Percentiles rank a stretch among this genome's conserved stretches.
Evolutionary conservation across 2,888 invertebrate genomes (phyloP).

Genomic region (Epistrophe eligans): DNA sequence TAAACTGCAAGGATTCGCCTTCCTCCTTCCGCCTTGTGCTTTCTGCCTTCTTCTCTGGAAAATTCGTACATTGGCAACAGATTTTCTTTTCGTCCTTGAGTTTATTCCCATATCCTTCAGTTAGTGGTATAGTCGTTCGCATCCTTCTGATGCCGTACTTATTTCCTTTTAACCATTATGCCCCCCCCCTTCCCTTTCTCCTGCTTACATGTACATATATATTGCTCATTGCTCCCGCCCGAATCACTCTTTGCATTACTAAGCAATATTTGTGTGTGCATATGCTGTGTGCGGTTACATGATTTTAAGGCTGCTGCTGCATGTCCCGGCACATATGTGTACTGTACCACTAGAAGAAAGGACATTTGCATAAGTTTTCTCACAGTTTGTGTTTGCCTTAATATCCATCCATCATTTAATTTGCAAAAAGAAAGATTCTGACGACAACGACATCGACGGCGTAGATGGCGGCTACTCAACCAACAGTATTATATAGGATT

Average conservation of each 20-base stretch:
- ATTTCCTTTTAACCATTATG: slow-evolving; percentile 50
- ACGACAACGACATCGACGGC: slow-evolving; percentile 6
- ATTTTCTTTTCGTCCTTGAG: slow-evolving; percentile 67
- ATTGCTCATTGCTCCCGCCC: not conserved
- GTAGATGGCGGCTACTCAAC: slow-evolving; percentile 28
- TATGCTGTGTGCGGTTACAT: slow-evolving; percentile 70
- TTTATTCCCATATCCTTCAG: slow-evolving; percentile 39
- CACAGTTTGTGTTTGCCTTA: slow-evolving; percentile 73
- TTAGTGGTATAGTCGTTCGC: slow-evolving; percentile 37
- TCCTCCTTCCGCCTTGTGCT: slow-evolving; percentile 51
- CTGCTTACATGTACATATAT: no score
- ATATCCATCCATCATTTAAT: slow-evolving; percentile 75
- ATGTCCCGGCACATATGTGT: slow-evolving; percentile 62
- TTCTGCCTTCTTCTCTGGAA: slow-evolving; percentile 68
- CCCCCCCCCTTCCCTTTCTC: not conserved
- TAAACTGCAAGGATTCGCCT: slow-evolving; percentile 69
- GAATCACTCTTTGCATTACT: slow-evolving; percentile 62
- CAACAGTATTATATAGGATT: slow-evolving; percentile 22
- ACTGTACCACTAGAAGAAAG: slow-evolving; percentile 62
- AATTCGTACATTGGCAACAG: slow-evolving; percentile 74
- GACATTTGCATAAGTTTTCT: slow-evolving; percentile 75
- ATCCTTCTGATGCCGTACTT: slow-evolving; percentile 37
- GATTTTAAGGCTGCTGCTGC: slow-evolving; percentile 61
- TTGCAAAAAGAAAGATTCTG: slow-evolving; percentile 61
- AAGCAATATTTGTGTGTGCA: slow-evolving; percentile 72